Evolutionary conservation across 2,797 vertebrate species (phyloP), one percentile per base, ranked within the genome.

Genomic region (Dermochelys coriacea): DNA sequence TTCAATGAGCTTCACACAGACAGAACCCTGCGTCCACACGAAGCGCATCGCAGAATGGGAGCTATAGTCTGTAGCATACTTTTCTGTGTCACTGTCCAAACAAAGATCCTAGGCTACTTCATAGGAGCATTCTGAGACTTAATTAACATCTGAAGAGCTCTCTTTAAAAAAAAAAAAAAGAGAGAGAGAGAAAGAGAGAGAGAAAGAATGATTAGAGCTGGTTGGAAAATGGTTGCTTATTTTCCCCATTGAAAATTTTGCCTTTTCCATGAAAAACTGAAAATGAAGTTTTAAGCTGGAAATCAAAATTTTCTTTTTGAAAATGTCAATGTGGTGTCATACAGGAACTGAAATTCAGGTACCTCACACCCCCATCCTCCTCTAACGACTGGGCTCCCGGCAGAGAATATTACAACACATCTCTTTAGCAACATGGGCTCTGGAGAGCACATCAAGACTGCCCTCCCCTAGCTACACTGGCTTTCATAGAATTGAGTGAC

Each of bases 391-490:
- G 86, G 41, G 4, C 6, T 89, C 77, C n/a, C 11, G 1, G 6
- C 37, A 59, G 21, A 47, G 57, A 61, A 74, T 6, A n/a, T 12
- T 83, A 31, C 27, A 86, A 45, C 27, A 41, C 5, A 49, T 15
- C 25, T 86, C 37, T 81, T 61, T 77, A 71, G 88, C 81, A 57
- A 61, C 5, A 6, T 68, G 19, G 84, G 77, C 8, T 34, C 27
- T 1, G 18, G 0, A 0, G 31, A 5, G 21, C 84, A 75, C 45
- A 74, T 50, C 34, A 49, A 1, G 1, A 45, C 71, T 85, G 79
- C 47, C 83, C 57, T 50, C 49, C 84, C 9, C 45, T 47, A 8
- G 37, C 5, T 37, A 71, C 29, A 16, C 1, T 3, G 86, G 16
- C 29, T 47, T 71, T 55, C 71, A 54, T 8, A 5, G 8, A 5